Evolutionary conservation across 2,113 vertebrate genomes (phyloP), one percentile per base, ranked within the genome.

Genomic region (Rhinoderma darwinii): DNA sequence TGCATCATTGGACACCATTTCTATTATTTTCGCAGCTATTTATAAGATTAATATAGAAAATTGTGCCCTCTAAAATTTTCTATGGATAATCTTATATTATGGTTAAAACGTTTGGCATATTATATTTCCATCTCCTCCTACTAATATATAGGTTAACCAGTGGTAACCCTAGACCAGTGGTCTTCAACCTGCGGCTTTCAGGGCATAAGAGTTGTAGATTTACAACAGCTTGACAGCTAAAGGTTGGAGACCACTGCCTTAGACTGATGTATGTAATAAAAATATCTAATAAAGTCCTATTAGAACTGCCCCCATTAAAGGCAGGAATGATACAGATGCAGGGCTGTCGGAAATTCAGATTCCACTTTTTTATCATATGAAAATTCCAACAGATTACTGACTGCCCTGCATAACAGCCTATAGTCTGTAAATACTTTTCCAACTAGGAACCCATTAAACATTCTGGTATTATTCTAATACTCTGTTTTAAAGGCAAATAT

Each of bases 41-140:
- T 54, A 78, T 22, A 22, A 78, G 18, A 78, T 78, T 70, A 70
- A 70, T 70, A 70, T 20, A 11, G 17, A 70, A 70, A 70, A 37
- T 70, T 32, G 15, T 22, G 17, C 30, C 7, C 17, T 5, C 32
- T 20, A 70, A 35, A 70, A 70, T 20, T 15, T 37, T 18, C 30
- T 20, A 37, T 20, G 66, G 66, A 70, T 70, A 35, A 70, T 37
- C 63, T 32, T 35, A 6, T 70, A 35, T 37, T 70, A 14, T 20
- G 4, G 15, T 3, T 7, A 70, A 8, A 20, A 20, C 20, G 25
- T 59, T 56, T 17, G 4, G 17, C 35, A 6, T 70, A 10, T 37
- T 8, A 37, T 20, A 20, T 20, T 70, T 15, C 1, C 66, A 35
- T 70, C 5, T 32, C 30, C 47, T 50, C 12, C 17, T 68, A 7